A percentile compares a stretch with the other conserved stretches of the same genome.
These are phyloP conservation scores for Chionoecetes opilio DNA, from an alignment of 1,140 invertebrate genomes.

Conservation along the genomic window DNA sequence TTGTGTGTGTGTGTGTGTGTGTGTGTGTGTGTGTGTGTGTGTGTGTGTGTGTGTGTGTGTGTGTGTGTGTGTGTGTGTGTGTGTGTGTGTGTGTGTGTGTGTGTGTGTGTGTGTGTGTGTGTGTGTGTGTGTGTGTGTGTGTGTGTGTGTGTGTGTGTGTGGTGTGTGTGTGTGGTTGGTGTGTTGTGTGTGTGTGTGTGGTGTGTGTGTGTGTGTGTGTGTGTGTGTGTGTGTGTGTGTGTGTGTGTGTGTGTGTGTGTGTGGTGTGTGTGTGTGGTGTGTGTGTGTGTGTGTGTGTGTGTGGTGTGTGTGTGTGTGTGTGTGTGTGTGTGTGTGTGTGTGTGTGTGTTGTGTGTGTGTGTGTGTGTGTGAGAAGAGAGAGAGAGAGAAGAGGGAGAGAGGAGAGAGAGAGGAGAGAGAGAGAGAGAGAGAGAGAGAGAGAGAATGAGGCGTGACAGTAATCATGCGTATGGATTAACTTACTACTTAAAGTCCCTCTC, in stretches of 20 bases:
- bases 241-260: too few relatives aligned
- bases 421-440: too few relatives aligned
- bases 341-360: conserved; percentile 2
- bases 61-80: not conserved
- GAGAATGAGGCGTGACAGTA: too few relatives aligned
- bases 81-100: conserved; percentile 8
- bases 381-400: too few relatives aligned
- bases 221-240: too few relatives aligned
- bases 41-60: not conserved
- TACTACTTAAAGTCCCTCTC: not conserved
- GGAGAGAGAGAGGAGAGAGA: too few relatives aligned
- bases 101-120: not conserved
- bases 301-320: not conserved
- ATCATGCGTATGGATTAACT: too few relatives aligned
- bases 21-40: conserved; percentile 46
- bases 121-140: not conserved
- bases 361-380: not conserved
- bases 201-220: not conserved
- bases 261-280: conserved; percentile 36
- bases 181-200: not conserved
- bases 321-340: not conserved
- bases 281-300: conserved; percentile 46
- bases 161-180: too few relatives aligned
- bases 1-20: conserved; percentile 42
- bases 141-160: too few relatives aligned